phyloP scores from a whole-genome alignment of 2,888 invertebrate genomes.

The Ennomos erosarius region DNA sequence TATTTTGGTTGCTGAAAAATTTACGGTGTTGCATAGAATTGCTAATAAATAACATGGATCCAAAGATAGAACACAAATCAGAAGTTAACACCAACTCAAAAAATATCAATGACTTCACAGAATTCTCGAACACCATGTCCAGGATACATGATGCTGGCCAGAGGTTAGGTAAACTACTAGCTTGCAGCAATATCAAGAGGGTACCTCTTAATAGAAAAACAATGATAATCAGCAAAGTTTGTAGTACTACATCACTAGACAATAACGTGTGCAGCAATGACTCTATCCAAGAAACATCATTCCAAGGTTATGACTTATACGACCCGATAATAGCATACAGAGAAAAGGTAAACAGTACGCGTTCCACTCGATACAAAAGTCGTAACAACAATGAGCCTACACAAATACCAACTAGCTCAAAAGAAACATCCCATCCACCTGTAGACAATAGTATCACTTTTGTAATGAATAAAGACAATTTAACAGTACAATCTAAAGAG shows the following conservation, averaged over 20 bases:
- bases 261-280: too few relatives aligned
- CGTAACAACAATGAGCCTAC: not conserved
- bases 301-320: not conserved
- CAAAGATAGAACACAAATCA: constrained; percentile 5
- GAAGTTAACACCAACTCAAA: too few relatives aligned
- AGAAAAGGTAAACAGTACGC: not conserved
- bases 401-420: constrained; percentile 5
- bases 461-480: constrained; percentile 3
- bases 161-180: not conserved
- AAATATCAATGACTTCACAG: too few relatives aligned
- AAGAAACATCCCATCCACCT: constrained; percentile 1
- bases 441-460: constrained; percentile 2
- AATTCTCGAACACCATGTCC: too few relatives aligned
- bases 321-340: not conserved
- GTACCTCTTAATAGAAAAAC: not conserved
- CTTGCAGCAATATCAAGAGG: not conserved
- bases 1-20: constrained; percentile 27
- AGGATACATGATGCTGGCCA: not conserved
- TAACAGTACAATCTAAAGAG: not conserved
- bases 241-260: not conserved
- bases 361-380: not conserved
- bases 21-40: constrained; percentile 16
- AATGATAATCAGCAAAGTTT: not conserved
- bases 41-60: constrained; percentile 27
- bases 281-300: not conserved